Conservation (phyloP, 1,140 invertebrate genomes). For the Bilobella aurantiaca region DNA sequence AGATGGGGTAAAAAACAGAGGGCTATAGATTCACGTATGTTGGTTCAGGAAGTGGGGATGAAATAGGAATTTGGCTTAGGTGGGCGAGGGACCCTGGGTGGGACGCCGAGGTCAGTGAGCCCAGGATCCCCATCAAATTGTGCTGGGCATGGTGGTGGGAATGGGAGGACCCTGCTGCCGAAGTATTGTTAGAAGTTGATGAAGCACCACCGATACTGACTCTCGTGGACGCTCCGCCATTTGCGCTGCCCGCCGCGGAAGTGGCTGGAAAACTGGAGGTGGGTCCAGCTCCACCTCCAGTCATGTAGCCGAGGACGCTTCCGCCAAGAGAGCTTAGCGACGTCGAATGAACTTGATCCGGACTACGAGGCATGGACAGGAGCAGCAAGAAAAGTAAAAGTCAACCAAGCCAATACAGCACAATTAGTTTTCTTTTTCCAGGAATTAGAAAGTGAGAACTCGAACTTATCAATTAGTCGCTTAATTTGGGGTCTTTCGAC, state of each 20-base stretch:
- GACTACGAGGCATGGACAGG: constrained; percentile 2
- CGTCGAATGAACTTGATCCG: constrained; percentile 12
- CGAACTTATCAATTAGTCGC: neutral
- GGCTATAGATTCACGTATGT: constrained; percentile 86
- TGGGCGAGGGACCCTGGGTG: constrained; percentile 17
- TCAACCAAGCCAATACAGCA: constrained; percentile 13
- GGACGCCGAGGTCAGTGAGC: constrained; percentile 21
- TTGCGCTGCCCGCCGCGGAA: neutral
- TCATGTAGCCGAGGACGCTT: constrained; percentile 2
- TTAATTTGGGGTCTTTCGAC: neutral
- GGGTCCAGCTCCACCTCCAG: neutral
- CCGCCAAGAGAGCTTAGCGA: constrained; percentile 6
- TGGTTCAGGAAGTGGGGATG: constrained; percentile 69
- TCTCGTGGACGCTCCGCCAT: neutral
- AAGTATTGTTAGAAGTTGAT: constrained; percentile 3
- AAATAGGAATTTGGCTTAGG: constrained; percentile 42
- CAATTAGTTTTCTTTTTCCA: neutral
- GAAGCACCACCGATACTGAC: constrained; percentile 5
- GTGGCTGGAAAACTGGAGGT: neutral
- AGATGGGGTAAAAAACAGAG: constrained; percentile 10
- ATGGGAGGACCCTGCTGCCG: neutral
- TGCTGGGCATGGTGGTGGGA: neutral
- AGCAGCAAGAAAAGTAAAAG: constrained; percentile 6
- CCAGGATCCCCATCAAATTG: constrained; percentile 26
- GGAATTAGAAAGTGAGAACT: neutral